Evolutionary conservation across 1,140 invertebrate species (phyloP).

Genomic region (Lethrus apterus): DNA sequence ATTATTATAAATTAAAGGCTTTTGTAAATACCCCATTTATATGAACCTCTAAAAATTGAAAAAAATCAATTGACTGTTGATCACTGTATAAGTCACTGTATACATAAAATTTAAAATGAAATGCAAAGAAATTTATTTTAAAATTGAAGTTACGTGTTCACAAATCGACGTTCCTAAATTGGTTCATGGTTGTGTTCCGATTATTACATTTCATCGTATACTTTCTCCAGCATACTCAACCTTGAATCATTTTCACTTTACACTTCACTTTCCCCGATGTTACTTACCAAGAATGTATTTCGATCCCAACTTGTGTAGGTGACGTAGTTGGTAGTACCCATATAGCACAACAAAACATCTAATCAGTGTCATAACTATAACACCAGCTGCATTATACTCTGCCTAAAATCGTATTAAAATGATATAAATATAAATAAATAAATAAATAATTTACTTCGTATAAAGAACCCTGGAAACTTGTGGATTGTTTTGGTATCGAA

Average conservation of each 20-base stretch:
- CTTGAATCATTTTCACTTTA: too few relatives aligned
- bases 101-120: too few relatives aligned
- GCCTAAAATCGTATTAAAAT: slow-evolving; percentile 4
- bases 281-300: slow-evolving; percentile 62
- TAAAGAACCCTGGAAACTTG: slow-evolving; percentile 41
- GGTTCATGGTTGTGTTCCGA: slow-evolving; percentile 11
- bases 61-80: too few relatives aligned
- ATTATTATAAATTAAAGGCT: too few relatives aligned
- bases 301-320: slow-evolving; percentile 80
- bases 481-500: slow-evolving; percentile 30
- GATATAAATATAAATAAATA: background rate
- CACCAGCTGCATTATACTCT: slow-evolving; percentile 75
- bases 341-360: slow-evolving; percentile 84
- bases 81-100: too few relatives aligned
- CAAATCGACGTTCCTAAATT: background rate
- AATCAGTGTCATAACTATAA: slow-evolving; percentile 85
- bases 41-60: too few relatives aligned
- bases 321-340: slow-evolving; percentile 88
- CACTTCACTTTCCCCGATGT: background rate
- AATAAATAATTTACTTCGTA: slow-evolving; percentile 38
- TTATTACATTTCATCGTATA: too few relatives aligned
- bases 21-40: too few relatives aligned
- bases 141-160: too few relatives aligned
- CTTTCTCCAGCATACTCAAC: too few relatives aligned
- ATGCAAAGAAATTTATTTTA: too few relatives aligned